These are phyloP conservation scores for Tyto alba DNA, from an alignment of 2,113 vertebrate species.

Conservation along the genomic window DNA sequence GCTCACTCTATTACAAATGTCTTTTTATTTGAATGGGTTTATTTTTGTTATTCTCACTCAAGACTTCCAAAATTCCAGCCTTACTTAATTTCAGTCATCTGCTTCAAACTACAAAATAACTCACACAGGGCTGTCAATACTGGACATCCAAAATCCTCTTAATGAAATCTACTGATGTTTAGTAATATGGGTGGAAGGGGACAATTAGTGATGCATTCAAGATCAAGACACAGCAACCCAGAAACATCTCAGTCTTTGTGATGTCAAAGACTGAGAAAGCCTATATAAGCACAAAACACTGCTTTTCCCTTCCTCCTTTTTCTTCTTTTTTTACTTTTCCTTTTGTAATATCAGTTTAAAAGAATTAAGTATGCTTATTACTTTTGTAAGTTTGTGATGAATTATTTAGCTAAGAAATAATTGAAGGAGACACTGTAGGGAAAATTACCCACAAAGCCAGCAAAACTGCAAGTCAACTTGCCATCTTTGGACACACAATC, in stretches of 20 bases:
- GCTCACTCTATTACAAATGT: neutral
- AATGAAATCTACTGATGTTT: neutral
- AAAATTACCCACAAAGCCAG: constrained; percentile 31
- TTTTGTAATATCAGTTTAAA: constrained; percentile 1
- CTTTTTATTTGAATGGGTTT: neutral
- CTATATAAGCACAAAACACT: neutral
- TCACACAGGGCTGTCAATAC: neutral
- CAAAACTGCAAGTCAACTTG: constrained; percentile 35
- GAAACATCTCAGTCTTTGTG: neutral
- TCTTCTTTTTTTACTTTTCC: neutral
- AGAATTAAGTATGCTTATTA: constrained; percentile 7
- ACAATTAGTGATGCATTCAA: neutral
- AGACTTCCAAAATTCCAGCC: neutral
- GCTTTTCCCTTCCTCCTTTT: neutral
- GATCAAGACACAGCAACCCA: neutral
- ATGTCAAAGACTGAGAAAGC: neutral
- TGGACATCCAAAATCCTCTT: neutral
- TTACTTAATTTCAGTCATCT: neutral
- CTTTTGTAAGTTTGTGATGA: constrained; percentile 33
- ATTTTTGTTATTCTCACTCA: neutral
- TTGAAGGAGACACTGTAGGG: neutral
- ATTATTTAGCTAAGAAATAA: constrained; percentile 60
- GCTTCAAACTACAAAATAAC: neutral
- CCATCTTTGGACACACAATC: neutral
- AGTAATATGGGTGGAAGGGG: neutral